Base-by-base conservation (phyloP, 2,797 vertebrate species). In the Erethizon dorsatum region DNA sequence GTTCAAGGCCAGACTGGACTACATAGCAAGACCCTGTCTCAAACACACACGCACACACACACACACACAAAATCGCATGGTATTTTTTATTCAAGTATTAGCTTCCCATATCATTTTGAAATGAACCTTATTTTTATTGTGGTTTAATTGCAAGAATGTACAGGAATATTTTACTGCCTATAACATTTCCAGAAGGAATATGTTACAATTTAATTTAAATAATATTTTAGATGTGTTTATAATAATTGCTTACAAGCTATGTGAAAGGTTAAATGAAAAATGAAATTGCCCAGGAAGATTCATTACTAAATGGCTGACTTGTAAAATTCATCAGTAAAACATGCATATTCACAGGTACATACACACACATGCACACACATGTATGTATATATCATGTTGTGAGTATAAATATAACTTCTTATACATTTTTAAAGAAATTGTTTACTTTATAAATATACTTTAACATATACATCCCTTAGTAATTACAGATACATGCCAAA, bases 151-250 rank as follows among this genome's bases (percentile, higher is more conserved):
- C 10, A 90, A 94, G 57, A 82, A 52, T 90, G 37, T 65, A 41
- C 6, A 95, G n/a, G n/a, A 88, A 84, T 37, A 67, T 90, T 95
- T 97, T 95, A 33, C 4, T 8, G 90, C 6, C 50, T 12, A 63
- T 84, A 63, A 59, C 95, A 77, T 90, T 97, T 95, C 13, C 83
- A 50, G 17, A 77, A 57, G 71, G 31, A 61, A 69, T 15, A 69
- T 79, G 10, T 20, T 20, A 26, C 77, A 84, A 82, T 91, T 92
- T 87, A 61, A 61, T 94, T 63, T 54, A 57, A 77, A 80, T 45
- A 75, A n/a, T 73, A 22, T 65, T 93, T 31, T 1, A 50, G 12
- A 65, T 88, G 65, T 75, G 12, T 83, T 85, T 13, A 22, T 75
- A 83, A 47, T 61, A 90, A 90, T 85, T 88, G 8, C 54, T 91